These are phyloP conservation scores for Syrphus vitripennis DNA, from an alignment of 2,888 invertebrate species.

Conservation along the genomic window DNA sequence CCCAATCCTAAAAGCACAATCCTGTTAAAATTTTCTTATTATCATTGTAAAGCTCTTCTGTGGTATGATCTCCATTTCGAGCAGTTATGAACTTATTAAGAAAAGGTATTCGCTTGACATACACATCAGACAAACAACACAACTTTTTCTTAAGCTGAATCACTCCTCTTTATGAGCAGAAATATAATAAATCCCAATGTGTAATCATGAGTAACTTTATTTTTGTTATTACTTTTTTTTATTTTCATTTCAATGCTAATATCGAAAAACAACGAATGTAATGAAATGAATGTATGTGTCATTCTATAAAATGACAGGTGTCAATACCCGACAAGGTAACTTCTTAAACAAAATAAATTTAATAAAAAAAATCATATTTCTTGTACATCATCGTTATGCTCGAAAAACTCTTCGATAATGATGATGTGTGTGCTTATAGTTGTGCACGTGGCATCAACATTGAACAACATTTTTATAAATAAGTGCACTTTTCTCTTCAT, in stretches of 20 bases:
- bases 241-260: neutral
- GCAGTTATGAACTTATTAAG: too few species aligned
- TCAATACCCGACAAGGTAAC: conserved; percentile 2
- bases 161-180: neutral
- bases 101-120: too few species aligned
- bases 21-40: too few species aligned
- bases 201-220: neutral
- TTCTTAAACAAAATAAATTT: neutral
- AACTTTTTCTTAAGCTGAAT: neutral
- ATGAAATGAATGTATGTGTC: conserved; percentile 1
- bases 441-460: conserved; percentile 50
- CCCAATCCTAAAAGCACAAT: too few species aligned
- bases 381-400: conserved; percentile 15
- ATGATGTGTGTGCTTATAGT: neutral
- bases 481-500: conserved; percentile 49
- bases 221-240: neutral
- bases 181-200: neutral
- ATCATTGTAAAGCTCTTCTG: too few species aligned
- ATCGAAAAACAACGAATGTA: neutral
- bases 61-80: too few species aligned
- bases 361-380: neutral
- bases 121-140: too few species aligned
- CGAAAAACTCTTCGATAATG: neutral
- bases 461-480: conserved; percentile 27
- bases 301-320: conserved; percentile 27